A percentile compares a stretch with the other conserved stretches of the same genome.
Conservation (phyloP, 1,140 invertebrate genomes). For the Onthophagus taurus region DNA sequence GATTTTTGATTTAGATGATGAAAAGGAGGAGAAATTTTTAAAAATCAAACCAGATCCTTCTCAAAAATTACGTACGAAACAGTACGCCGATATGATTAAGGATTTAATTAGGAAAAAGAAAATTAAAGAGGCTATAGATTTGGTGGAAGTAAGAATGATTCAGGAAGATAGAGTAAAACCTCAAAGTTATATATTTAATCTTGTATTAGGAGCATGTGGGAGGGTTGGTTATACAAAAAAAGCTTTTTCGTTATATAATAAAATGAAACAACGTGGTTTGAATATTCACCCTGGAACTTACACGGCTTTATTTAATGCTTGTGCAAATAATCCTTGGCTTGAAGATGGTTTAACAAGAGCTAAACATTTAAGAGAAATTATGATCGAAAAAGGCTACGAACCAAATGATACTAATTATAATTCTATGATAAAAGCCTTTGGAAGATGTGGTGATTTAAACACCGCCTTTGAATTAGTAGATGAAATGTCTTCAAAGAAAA, state of each 20-base stretch:
- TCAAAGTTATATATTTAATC: conserved; percentile 65
- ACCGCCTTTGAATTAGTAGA: conserved; percentile 74
- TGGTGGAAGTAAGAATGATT: conserved; percentile 63
- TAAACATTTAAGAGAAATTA: conserved; percentile 50
- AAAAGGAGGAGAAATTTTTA: conserved; percentile 45
- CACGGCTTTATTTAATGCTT: conserved; percentile 80
- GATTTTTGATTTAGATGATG: conserved; percentile 42
- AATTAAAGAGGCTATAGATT: conserved; percentile 61
- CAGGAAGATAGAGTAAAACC: conserved; percentile 69
- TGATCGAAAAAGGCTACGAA: conserved; percentile 55
- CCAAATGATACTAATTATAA: conserved; percentile 74
- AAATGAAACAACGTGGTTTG: conserved; percentile 67
- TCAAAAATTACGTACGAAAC: conserved; percentile 43
- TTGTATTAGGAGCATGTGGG: conserved; percentile 72
- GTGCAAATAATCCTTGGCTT: conserved; percentile 65
- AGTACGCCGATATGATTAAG: conserved; percentile 63
- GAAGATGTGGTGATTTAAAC: conserved; percentile 62
- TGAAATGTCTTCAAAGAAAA: conserved; percentile 63
- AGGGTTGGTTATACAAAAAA: conserved; percentile 71
- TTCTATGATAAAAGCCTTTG: conserved; percentile 86
- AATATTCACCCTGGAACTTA: conserved; percentile 60
- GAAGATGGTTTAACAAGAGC: conserved; percentile 55
- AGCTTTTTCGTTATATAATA: conserved; percentile 71
- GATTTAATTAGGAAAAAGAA: conserved; percentile 49
- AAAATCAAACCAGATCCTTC: conserved; percentile 36